These are phyloP conservation scores for Cladorhizidae sp. DNA, from an alignment of 37 sponge, comb jelly and placozoan genomes.

Conservation along the genomic window DNA sequence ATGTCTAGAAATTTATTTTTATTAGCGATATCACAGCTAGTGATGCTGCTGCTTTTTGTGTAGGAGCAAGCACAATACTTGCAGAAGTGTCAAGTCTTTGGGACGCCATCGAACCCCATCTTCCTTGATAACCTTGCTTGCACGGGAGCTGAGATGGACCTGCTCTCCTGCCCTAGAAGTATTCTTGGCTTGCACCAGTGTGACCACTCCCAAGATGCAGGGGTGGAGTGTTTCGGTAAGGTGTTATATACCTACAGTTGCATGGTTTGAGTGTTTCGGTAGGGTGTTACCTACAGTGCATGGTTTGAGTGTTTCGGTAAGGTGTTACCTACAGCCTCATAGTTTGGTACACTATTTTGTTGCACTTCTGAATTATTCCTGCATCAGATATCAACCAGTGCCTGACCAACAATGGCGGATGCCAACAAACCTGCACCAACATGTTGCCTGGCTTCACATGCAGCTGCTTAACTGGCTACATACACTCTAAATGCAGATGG, in stretches of 20 bases:
- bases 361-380: no score
- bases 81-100: slow-evolving; percentile 17
- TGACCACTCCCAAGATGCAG: slow-evolving; percentile 55
- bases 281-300: no score
- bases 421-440: slow-evolving; percentile 40
- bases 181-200: slow-evolving; percentile 9
- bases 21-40: no score
- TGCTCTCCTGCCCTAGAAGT: slow-evolving; percentile 26
- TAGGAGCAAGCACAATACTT: not conserved
- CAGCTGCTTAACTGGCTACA: slow-evolving; percentile 32
- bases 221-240: slow-evolving; percentile 32
- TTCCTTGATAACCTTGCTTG: slow-evolving; percentile 31
- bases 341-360: no score
- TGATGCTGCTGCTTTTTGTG: no score
- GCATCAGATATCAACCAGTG: slow-evolving; percentile 52
- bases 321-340: no score
- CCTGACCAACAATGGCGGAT: slow-evolving; percentile 37
- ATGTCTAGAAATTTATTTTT: no score
- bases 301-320: no score
- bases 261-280: no score
- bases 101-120: slow-evolving; percentile 15
- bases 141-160: slow-evolving; percentile 5
- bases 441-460: slow-evolving; percentile 27
- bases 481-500: slow-evolving; percentile 8
- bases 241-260: no score